phyloP scores from a whole-genome alignment of 2,113 vertebrate species.

The Hippopotamus amphibius region DNA sequence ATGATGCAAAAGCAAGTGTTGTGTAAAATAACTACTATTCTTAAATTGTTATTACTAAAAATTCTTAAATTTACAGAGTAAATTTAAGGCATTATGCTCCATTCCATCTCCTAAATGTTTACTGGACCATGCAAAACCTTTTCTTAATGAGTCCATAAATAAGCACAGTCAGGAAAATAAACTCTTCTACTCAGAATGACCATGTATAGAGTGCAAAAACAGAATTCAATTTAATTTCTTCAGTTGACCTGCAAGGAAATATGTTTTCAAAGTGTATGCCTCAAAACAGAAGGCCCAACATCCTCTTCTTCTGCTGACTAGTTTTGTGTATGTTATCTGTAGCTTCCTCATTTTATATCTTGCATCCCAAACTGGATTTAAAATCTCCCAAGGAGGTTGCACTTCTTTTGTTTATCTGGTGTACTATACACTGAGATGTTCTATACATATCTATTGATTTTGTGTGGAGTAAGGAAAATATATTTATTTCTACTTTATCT shows the following conservation, averaged over 20 bases:
- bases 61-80: background rate
- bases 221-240: constrained; percentile 4
- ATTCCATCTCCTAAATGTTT: background rate
- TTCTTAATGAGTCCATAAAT: background rate
- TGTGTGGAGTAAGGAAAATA: background rate
- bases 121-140: background rate
- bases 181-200: background rate
- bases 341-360: background rate
- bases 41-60: background rate
- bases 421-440: background rate
- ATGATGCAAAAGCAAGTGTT: background rate
- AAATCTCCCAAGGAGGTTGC: background rate
- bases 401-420: background rate
- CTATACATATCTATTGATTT: background rate
- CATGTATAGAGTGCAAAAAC: background rate
- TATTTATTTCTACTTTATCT: constrained; percentile 1
- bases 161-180: background rate
- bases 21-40: background rate
- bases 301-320: background rate
- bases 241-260: background rate
- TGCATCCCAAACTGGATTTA: background rate
- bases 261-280: background rate
- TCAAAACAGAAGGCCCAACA: background rate
- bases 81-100: background rate
- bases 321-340: too few relatives aligned